These are phyloP conservation scores for Ammodytes dubius DNA, from an alignment of 2,113 vertebrate species.

Conservation along the genomic window DNA sequence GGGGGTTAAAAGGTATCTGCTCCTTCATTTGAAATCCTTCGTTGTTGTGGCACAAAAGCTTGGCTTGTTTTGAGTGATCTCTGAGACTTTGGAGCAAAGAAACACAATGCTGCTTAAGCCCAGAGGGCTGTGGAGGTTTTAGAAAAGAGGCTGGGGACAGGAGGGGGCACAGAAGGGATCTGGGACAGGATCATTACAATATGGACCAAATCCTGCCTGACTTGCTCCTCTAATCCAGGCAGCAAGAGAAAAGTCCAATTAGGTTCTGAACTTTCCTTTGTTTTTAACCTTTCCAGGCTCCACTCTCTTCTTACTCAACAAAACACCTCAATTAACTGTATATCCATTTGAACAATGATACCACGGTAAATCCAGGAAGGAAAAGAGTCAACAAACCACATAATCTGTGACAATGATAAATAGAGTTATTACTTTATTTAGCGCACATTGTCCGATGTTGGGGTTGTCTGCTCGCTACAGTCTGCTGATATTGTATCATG, in stretches of 20 bases:
- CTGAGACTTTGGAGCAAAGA: slow-evolving; percentile 63
- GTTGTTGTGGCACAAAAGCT: slow-evolving; percentile 64
- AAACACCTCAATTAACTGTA: background rate
- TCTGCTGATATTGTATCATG: no score
- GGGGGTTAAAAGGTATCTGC: slow-evolving; percentile 48
- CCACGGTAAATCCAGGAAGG: no score
- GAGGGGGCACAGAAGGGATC: slow-evolving; percentile 58
- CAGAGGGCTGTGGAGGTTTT: slow-evolving; percentile 57
- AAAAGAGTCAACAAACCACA: no score
- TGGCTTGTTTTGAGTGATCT: slow-evolving; percentile 66
- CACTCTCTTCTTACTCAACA: background rate
- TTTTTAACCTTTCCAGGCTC: slow-evolving; percentile 15
- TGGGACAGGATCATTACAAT: slow-evolving; percentile 81
- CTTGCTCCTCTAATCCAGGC: slow-evolving; percentile 73
- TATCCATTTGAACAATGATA: no score
- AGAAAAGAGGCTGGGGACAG: slow-evolving; percentile 51
- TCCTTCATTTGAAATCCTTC: slow-evolving; percentile 58
- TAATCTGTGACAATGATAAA: no score
- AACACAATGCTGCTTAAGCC: slow-evolving; percentile 76
- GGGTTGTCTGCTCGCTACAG: no score
- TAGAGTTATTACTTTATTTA: no score
- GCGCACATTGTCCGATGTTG: no score
- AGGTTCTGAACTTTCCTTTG: slow-evolving; percentile 46
- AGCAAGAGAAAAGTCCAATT: slow-evolving; percentile 75
- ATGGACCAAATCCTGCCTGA: slow-evolving; percentile 75